Conservation (phyloP, 2,113 vertebrate genomes). For the Albula glossodonta region DNA sequence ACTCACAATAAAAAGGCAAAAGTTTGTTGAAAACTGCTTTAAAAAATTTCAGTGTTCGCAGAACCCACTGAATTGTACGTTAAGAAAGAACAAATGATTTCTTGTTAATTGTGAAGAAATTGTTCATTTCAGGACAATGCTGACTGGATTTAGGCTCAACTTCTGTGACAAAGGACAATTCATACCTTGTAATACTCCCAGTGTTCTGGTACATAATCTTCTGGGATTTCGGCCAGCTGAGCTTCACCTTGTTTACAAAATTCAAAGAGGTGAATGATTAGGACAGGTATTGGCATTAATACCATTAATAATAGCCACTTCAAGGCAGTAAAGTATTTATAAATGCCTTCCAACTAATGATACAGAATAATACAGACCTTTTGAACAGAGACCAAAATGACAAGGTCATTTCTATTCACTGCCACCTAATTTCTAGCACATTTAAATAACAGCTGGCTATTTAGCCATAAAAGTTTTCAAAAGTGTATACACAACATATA, state of each 20-base stretch:
- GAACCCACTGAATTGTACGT: no score
- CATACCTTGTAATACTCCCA: slow-evolving; percentile 77
- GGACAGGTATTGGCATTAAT: no score
- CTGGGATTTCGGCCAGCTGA: slow-evolving; percentile 83
- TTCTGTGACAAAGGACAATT: background rate
- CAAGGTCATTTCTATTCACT: background rate
- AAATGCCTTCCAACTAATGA: background rate
- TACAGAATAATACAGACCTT: background rate
- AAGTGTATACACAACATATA: no score
- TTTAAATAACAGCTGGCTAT: background rate
- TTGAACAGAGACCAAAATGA: background rate
- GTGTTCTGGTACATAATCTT: slow-evolving; percentile 73
- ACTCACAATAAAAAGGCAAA: no score
- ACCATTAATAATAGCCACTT: no score
- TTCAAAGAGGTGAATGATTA: background rate
- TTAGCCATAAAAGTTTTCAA: background rate
- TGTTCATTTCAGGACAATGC: background rate
- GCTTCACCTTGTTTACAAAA: slow-evolving; percentile 77
- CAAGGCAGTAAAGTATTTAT: background rate
- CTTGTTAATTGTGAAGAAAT: no score
- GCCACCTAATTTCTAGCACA: background rate
- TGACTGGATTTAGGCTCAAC: background rate
- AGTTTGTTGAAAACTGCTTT: no score
- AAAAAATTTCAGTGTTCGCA: no score
- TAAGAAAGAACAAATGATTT: no score